Conservation (phyloP, 2,888 invertebrate species). For the Nephrotoma flavescens region DNA sequence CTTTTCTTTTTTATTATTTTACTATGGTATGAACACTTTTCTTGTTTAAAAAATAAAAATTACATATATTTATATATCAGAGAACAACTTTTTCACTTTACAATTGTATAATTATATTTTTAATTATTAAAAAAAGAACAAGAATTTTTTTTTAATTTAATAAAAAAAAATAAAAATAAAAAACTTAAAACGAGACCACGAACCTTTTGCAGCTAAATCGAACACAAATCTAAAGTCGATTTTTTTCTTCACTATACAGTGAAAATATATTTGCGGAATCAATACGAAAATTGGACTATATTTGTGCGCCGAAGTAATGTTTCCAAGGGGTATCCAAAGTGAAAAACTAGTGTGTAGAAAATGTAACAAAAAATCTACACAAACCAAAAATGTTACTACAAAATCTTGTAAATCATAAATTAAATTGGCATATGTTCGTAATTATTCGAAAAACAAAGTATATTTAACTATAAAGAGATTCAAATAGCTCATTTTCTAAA, state of each 20-base stretch:
- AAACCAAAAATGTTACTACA: neutral
- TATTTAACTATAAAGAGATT: neutral
- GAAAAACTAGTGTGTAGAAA: neutral
- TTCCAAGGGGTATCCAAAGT: conserved; percentile 7
- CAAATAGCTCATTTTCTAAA: neutral
- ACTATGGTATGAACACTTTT: neutral
- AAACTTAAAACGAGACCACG: conserved; percentile 14
- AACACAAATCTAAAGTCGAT: conserved; percentile 26
- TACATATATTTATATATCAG: neutral
- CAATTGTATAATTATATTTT: neutral
- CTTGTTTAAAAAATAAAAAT: neutral
- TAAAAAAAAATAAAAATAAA: neutral
- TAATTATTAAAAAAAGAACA: neutral
- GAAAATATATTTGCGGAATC: conserved; percentile 1
- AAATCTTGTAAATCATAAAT: neutral
- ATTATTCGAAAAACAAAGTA: neutral
- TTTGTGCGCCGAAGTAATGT: conserved; percentile 11
- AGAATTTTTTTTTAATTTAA: neutral
- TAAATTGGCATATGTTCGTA: neutral
- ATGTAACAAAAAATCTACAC: neutral
- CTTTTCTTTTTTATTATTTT: neutral
- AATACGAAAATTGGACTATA: conserved; percentile 10
- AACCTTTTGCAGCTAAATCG: conserved; percentile 32
- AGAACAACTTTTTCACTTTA: conserved; percentile 2
- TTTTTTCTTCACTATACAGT: neutral